These are phyloP conservation scores for Yponomeuta malinellus DNA, from an alignment of 2,888 invertebrate species.

Conservation along the genomic window DNA sequence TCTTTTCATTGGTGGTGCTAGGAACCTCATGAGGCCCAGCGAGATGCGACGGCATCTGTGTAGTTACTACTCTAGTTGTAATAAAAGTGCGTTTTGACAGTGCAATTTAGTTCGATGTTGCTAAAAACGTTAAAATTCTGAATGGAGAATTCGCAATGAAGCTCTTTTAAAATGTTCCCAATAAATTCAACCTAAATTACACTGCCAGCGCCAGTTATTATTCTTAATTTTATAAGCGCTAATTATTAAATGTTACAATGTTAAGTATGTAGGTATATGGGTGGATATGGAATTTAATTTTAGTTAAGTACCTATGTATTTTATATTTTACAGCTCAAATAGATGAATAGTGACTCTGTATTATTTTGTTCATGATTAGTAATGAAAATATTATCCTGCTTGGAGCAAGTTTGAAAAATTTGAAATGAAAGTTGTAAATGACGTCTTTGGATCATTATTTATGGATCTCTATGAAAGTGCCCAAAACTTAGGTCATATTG, in stretches of 20 bases:
- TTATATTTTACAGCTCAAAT: slow-evolving; percentile 50
- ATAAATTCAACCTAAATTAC: too few species aligned
- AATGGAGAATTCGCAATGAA: too few species aligned
- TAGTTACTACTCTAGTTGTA: slow-evolving; percentile 11
- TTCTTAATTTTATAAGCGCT: slow-evolving; percentile 10
- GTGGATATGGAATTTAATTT: slow-evolving; percentile 48
- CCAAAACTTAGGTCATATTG: background rate
- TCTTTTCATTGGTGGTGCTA: too few species aligned
- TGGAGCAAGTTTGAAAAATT: background rate
- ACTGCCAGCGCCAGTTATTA: background rate
- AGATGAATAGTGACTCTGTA: slow-evolving; percentile 62
- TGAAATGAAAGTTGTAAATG: background rate
- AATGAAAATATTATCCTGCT: background rate
- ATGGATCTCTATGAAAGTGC: slow-evolving; percentile 7
- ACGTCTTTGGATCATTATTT: background rate
- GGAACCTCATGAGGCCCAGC: background rate
- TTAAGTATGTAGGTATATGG: slow-evolving; percentile 28
- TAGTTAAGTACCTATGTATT: slow-evolving; percentile 30
- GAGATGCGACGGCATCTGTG: slow-evolving; percentile 8
- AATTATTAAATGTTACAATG: background rate
- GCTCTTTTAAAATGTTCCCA: too few species aligned
- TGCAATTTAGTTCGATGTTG: too few species aligned
- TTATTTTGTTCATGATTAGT: slow-evolving; percentile 34
- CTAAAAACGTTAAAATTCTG: too few species aligned
- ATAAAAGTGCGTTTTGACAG: background rate